phyloP scores from a whole-genome alignment of 2,797 vertebrate genomes.

The Macropus fuliginosus region DNA sequence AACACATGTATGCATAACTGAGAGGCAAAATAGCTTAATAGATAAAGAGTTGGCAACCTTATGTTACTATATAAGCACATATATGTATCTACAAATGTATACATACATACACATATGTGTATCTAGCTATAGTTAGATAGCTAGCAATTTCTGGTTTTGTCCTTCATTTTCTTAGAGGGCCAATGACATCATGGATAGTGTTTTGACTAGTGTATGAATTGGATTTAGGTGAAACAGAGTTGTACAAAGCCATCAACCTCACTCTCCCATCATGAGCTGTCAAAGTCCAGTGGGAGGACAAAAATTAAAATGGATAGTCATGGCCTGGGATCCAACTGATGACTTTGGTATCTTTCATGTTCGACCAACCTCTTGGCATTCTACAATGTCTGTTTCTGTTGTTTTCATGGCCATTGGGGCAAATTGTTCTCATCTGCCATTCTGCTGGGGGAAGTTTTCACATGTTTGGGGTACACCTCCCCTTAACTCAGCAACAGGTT shows the following conservation, averaged over 20 bases:
- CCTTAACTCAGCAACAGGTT: background rate
- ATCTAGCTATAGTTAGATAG: background rate
- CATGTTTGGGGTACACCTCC: background rate
- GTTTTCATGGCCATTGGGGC: background rate
- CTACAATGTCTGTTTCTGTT: background rate
- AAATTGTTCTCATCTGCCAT: background rate
- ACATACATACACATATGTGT: background rate
- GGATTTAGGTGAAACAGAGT: background rate
- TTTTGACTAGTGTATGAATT: background rate
- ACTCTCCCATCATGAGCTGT: background rate
- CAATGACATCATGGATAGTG: background rate
- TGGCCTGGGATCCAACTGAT: background rate
- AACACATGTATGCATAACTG: background rate
- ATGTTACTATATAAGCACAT: background rate
- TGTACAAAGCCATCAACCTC: background rate
- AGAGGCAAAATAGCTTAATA: background rate
- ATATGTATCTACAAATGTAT: too few species aligned
- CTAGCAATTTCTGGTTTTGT: background rate
- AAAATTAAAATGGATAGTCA: background rate
- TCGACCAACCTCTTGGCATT: background rate
- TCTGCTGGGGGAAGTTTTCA: background rate
- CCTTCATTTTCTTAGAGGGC: background rate
- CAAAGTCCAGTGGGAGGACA: background rate
- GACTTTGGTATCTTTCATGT: background rate
- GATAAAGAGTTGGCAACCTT: background rate